Evolutionary conservation across 2,113 vertebrate species (phyloP).

Genomic region (Sceloporus undulatus): DNA sequence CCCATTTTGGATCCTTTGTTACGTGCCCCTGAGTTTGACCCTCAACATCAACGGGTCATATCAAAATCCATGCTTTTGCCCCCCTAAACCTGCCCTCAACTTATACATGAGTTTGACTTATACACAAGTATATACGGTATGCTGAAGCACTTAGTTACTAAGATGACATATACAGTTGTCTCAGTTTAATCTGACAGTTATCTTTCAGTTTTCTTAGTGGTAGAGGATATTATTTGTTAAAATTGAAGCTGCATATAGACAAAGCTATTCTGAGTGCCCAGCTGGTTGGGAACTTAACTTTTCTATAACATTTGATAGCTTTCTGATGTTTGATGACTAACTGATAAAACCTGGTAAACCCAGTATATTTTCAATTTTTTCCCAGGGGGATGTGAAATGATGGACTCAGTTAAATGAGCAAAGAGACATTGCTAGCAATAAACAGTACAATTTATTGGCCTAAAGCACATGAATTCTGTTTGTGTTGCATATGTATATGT

Average conservation of each 20-base stretch:
- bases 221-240: background rate
- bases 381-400: conserved; percentile 25
- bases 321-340: background rate
- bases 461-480: background rate
- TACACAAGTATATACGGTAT: no score
- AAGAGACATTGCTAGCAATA: background rate
- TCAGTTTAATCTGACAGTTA: background rate
- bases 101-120: no score
- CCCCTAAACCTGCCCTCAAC: no score
- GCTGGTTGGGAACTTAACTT: background rate
- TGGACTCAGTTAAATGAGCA: background rate
- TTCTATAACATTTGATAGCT: background rate
- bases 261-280: background rate
- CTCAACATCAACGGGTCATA: no score
- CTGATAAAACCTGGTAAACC: background rate
- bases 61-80: no score
- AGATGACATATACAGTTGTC: conserved; percentile 3
- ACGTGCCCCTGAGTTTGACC: no score
- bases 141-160: background rate
- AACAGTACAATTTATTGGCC: background rate
- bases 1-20: no score
- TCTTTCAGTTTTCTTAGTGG: background rate
- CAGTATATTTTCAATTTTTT: conserved; percentile 15
- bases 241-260: background rate
- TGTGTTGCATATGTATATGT: background rate